Conservation (phyloP, 1,140 invertebrate species). For the Achroia grisella region DNA sequence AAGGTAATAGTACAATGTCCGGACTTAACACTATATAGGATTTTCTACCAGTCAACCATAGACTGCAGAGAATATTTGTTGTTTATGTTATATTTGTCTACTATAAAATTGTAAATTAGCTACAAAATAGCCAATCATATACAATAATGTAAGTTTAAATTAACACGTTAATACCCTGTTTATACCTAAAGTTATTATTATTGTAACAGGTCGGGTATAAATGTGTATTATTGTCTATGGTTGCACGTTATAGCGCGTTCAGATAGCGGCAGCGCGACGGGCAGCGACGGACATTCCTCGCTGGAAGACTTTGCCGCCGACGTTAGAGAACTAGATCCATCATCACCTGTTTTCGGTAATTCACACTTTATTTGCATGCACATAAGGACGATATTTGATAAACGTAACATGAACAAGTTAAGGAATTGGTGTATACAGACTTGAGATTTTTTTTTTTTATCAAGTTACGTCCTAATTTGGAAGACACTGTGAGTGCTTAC, state of each 20-base stretch:
- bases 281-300: constrained; percentile 39
- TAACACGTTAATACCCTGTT: not conserved
- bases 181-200: not conserved
- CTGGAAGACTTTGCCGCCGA: constrained; percentile 68
- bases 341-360: constrained; percentile 70
- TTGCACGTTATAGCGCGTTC: constrained; percentile 57
- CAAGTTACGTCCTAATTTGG: no score
- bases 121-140: no score
- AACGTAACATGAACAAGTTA: not conserved
- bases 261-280: constrained; percentile 55
- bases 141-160: no score
- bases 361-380: constrained; percentile 29
- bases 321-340: constrained; percentile 67
- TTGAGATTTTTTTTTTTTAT: no score
- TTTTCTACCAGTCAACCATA: no score
- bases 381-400: constrained; percentile 19
- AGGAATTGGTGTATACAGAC: no score
- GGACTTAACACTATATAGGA: no score
- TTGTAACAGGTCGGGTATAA: not conserved
- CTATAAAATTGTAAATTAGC: no score
- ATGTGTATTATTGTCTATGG: not conserved
- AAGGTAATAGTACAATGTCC: no score
- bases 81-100: no score
- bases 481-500: no score
- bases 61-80: no score